Evolutionary conservation across 2,797 vertebrate species (phyloP), one percentile per base, ranked within the genome.

Genomic region (Picus viridis): DNA sequence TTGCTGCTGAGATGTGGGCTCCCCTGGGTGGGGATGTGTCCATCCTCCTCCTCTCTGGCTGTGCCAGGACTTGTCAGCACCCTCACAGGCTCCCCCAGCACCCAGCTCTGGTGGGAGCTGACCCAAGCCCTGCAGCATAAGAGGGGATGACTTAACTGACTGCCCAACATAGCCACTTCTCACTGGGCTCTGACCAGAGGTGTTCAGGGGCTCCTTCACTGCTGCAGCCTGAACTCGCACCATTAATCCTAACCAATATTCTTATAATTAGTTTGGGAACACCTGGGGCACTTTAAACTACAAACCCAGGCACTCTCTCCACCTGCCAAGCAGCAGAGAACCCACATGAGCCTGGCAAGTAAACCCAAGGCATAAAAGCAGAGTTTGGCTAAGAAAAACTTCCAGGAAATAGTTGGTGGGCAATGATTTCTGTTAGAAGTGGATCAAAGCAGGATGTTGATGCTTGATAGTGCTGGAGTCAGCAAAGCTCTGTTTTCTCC

Each of bases 11-110:
- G 36, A 58, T 1, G 3, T 0, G 7, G 56, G 53, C 64, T 86
- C n/a, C 26, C 18, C 51, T 64, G 0, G 0, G 3, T 7, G n/a
- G 29, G 54, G 7, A 43, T 2, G 2, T 0, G 1, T 39, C 63
- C 34, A 17, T 54, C 26, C 34, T 39, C 29, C 62, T 81, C 5
- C 0, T 27, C 18, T 53, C 32, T 62, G 36, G 47, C 53, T 5
- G 0, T 4, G 4, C 30, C 2, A 1, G 75, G 4, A 13, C 34
- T 57, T 49, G 11, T 5, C 4, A 5, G 19, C 16, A 47, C 12
- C 64, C 41, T 85, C 2, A 0, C 27, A 43, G 54, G 30, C 8
- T 72, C 4, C 11, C 30, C 39, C 56, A 24, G 49, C 1, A 5
- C 57, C 18, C 61, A 47, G 53, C 8, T 70, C 34, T 53, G 23